Evolutionary conservation across 2,113 vertebrate species (phyloP), one percentile per base, ranked within the genome.

Genomic region (Cyanoderma ruficeps): DNA sequence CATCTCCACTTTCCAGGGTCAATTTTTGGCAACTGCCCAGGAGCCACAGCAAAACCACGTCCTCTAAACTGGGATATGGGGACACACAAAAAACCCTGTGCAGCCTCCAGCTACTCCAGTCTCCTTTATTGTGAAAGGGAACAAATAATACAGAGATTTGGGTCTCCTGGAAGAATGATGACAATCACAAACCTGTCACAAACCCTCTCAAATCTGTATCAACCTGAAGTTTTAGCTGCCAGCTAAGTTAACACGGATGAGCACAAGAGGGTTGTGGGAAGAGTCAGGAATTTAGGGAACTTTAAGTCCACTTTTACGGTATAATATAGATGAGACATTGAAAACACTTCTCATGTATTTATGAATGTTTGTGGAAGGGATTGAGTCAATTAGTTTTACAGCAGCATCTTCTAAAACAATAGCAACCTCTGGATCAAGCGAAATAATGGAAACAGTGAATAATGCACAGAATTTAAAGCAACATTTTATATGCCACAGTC

Each of bases 331-430:
- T 56, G 31, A 64, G 33, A 46, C 31, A 53, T 1, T 90, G 44
- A 72, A 95, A 88, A 77, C 4, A 41, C 13, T 92, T 83, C 52
- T 86, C 11, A 57, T 87, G 33, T 9, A 76, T 71, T 84, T 80
- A 69, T 81, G 31, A 86, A 65, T 84, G 87, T 81, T 83, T 93
- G 27, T 70, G 37, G n/a, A 78, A 83, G 10, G 57, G 56, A 70
- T 88, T 61, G 70, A 63, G 60, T 61, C 44, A 82, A 79, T 83
- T 59, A 53, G 8, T 30, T 83, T 93, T 88, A 59, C 7, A 79
- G 25, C 49, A 81, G n/a, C 6, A 8, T 2, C 11, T 94, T 83
- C 55, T 77, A 64, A 53, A 90, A 49, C 19, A 79, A 35, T n/a
- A 5, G 3, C 22, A 90, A 67, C 18, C 71, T 33, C 50, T 94